These are phyloP conservation scores for Dexiosoma caninum DNA, from an alignment of 2,888 invertebrate species.

Conservation along the genomic window DNA sequence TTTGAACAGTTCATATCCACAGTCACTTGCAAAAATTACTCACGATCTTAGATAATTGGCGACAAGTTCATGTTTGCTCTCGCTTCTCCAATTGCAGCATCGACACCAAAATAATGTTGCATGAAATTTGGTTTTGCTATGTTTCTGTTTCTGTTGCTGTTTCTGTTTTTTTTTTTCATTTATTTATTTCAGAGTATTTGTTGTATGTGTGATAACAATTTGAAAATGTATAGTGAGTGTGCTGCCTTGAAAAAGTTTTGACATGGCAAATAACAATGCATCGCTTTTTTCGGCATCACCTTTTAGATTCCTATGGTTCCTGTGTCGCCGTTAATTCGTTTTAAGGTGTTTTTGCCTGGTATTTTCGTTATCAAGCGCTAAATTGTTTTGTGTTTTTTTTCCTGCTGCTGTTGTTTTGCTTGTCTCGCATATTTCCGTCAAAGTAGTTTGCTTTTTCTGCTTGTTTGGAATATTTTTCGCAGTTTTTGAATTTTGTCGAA, in stretches of 20 bases:
- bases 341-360: slow-evolving; percentile 19
- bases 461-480: neutral
- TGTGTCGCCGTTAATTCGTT: slow-evolving; percentile 42
- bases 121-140: slow-evolving; percentile 7
- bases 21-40: neutral
- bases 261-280: slow-evolving; percentile 30
- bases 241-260: neutral
- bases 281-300: slow-evolving; percentile 30
- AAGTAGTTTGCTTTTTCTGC: slow-evolving; percentile 4
- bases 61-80: no score
- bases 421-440: slow-evolving; percentile 56
- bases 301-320: slow-evolving; percentile 56
- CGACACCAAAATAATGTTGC: slow-evolving; percentile 5
- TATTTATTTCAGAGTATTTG: neutral
- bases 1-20: no score
- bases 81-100: neutral
- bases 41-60: neutral
- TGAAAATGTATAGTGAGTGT: neutral
- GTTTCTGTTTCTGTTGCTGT: neutral
- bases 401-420: slow-evolving; percentile 25
- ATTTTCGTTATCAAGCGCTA: slow-evolving; percentile 43
- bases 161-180: neutral
- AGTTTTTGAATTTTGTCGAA: slow-evolving; percentile 21
- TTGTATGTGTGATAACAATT: slow-evolving; percentile 8
- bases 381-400: slow-evolving; percentile 9